Conservation (phyloP, 2,888 invertebrate genomes). For the Drosophila monieri region DNA sequence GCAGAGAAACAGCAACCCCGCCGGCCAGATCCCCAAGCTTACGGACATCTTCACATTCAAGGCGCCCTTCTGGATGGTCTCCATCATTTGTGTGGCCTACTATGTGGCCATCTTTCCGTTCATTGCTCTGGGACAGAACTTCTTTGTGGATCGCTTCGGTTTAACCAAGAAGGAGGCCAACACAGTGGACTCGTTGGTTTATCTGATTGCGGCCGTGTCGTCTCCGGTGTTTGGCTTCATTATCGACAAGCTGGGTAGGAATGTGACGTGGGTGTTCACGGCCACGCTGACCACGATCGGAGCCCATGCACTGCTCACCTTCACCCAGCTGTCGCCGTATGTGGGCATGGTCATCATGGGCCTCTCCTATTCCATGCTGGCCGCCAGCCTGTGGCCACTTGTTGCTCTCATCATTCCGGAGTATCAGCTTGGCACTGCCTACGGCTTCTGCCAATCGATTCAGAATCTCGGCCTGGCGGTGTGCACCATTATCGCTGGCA, state of each 20-base stretch:
- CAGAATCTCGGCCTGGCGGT: constrained; percentile 97
- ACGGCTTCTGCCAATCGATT: constrained; percentile 97
- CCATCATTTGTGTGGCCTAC: constrained; percentile 95
- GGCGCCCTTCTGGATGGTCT: constrained; percentile 94
- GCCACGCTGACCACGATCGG: constrained; percentile 89
- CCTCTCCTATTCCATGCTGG: constrained; percentile 94
- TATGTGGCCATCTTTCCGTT: constrained; percentile 98
- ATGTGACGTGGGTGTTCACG: constrained; percentile 93
- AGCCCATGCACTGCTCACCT: constrained; percentile 87
- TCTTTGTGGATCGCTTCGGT: constrained; percentile 93
- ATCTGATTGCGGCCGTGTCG: constrained; percentile 91
- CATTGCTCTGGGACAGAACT: constrained; percentile 96
- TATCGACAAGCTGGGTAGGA: constrained; percentile 95
- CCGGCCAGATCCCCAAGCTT: constrained; percentile 88
- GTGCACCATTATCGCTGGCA: constrained; percentile 92
- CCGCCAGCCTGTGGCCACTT: constrained; percentile 97
- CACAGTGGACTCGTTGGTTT: constrained; percentile 93
- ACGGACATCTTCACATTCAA: constrained; percentile 93
- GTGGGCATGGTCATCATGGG: constrained; percentile 91
- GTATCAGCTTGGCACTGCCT: constrained; percentile 97
- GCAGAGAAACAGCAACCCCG: constrained; percentile 87
- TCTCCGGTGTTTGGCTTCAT: constrained; percentile 95
- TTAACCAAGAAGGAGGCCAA: constrained; percentile 88
- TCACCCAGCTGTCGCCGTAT: constrained; percentile 87
- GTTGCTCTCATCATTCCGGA: constrained; percentile 96